Evolutionary conservation across 1,140 invertebrate genomes (phyloP).

Genomic region (Conus ventricosus): DNA sequence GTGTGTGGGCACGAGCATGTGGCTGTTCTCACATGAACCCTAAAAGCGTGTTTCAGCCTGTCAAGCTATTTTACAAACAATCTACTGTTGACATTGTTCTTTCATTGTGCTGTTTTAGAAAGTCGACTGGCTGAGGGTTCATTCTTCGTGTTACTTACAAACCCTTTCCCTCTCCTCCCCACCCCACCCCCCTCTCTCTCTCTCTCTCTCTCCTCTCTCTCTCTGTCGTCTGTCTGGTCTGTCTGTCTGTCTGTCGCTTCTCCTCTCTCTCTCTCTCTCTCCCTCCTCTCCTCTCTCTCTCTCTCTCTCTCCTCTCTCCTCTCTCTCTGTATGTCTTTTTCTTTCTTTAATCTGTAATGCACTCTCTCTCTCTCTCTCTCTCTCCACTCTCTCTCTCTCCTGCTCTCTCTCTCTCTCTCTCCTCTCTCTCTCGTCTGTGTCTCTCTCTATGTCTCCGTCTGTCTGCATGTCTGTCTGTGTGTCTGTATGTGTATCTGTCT

Average conservation of each 20-base stretch:
- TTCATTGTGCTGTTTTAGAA: no score
- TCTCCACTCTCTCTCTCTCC: not conserved
- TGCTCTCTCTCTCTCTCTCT: not conserved
- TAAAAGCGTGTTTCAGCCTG: no score
- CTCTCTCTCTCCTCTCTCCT: not conserved
- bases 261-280: not conserved
- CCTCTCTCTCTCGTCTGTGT: not conserved
- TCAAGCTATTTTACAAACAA: no score
- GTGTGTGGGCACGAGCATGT: no score
- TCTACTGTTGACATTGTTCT: no score
- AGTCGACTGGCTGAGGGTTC: no score
- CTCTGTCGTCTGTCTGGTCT: not conserved
- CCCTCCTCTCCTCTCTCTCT: not conserved
- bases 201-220: conserved; percentile 7
- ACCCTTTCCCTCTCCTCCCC: not conserved
- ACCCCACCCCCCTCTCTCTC: not conserved
- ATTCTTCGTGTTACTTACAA: no score
- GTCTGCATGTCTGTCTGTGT: not conserved
- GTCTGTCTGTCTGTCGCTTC: not conserved
- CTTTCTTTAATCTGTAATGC: no score
- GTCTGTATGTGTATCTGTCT: no score
- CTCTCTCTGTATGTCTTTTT: no score
- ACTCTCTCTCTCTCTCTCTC: not conserved
- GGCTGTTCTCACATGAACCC: no score
- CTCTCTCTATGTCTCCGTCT: not conserved